Conservation (phyloP, 2,797 vertebrate species). For the Vespertilio murinus region DNA sequence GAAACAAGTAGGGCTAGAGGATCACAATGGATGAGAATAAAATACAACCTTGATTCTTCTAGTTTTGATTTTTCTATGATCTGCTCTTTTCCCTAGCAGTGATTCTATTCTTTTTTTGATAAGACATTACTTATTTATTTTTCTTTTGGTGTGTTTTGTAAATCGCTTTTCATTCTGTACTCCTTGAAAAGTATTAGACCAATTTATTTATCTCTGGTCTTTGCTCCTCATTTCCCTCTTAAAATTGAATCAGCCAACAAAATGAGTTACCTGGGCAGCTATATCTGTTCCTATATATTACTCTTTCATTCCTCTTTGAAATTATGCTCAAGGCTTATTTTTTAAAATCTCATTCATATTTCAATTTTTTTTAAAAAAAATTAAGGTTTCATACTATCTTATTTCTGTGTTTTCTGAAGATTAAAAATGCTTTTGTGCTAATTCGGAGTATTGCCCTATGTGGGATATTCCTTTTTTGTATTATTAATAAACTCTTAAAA, state of each 20-base stretch:
- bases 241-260: not conserved
- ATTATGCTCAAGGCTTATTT: not conserved
- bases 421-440: not conserved
- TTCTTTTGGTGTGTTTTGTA: not conserved
- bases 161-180: not conserved
- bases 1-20: not conserved
- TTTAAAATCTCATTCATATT: not conserved
- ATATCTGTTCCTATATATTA: not conserved
- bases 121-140: not conserved
- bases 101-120: not conserved
- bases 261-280: not conserved
- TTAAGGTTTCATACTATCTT: not conserved
- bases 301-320: not conserved
- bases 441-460: not conserved
- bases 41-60: not conserved
- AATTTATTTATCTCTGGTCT: not conserved
- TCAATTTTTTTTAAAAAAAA: not conserved
- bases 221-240: not conserved
- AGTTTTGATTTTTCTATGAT: not conserved
- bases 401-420: constrained; percentile 9
- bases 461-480: not conserved
- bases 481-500: not conserved
- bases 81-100: not conserved
- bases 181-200: not conserved
- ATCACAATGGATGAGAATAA: not conserved